These are phyloP conservation scores for Coenonympha glycerion DNA, from an alignment of 2,888 invertebrate species.

Conservation along the genomic window DNA sequence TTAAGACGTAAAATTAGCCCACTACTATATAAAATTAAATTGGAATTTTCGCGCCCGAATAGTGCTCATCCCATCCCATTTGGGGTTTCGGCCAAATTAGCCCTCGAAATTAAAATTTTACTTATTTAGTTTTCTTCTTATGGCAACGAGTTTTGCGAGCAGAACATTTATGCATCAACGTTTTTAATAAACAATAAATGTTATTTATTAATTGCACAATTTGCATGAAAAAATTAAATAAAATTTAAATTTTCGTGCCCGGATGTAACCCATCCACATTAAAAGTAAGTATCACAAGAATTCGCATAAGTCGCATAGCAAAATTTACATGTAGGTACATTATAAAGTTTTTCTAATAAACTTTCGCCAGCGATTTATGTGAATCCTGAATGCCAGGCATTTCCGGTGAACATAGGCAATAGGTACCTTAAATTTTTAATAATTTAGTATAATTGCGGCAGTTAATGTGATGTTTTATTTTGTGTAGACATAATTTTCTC, in stretches of 20 bases:
- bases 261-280: neutral
- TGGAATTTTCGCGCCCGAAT: no score
- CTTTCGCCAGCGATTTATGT: conserved; percentile 63
- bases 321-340: conserved; percentile 19
- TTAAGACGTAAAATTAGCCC: no score
- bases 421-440: conserved; percentile 42
- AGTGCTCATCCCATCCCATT: no score
- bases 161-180: no score
- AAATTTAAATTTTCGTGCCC: neutral
- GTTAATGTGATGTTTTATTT: conserved; percentile 46
- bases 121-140: no score
- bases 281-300: conserved; percentile 29
- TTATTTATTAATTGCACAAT: no score
- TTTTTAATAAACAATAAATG: no score
- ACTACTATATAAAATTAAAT: no score
- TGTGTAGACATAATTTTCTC: conserved; percentile 38
- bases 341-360: neutral
- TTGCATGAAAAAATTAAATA: no score
- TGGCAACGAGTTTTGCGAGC: no score
- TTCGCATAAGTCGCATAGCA: conserved; percentile 60
- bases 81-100: no score
- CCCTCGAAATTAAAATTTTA: no score
- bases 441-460: conserved; percentile 46
- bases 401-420: conserved; percentile 40
- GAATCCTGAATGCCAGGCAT: conserved; percentile 70